Evolutionary conservation across 23 tunicate genomes (phyloP).

Genomic region (Diplosoma virens): DNA sequence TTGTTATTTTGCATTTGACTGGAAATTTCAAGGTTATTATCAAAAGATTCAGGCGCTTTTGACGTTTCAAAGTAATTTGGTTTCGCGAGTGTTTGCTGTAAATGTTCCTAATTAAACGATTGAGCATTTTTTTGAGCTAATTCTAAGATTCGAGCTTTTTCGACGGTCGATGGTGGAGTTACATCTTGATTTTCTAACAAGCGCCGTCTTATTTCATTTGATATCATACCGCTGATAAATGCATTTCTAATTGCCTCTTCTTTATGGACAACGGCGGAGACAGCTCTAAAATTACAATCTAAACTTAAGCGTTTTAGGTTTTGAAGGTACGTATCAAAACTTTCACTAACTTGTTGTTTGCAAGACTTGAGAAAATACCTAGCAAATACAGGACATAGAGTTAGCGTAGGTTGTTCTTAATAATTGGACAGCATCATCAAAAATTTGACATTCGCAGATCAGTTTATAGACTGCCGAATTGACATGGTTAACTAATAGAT

Average conservation of each 20-base stretch:
- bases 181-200: not conserved
- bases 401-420: not conserved
- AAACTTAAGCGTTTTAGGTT: not conserved
- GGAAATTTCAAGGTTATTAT: no score
- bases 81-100: no score
- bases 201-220: not conserved
- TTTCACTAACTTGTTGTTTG: not conserved
- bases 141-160: not conserved
- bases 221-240: not conserved
- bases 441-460: no score
- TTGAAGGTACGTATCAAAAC: not conserved
- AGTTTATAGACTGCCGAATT: not conserved
- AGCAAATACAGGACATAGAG: not conserved
- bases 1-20: no score
- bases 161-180: not conserved
- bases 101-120: not conserved
- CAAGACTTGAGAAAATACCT: not conserved
- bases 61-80: no score
- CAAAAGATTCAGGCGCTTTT: no score
- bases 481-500: not conserved
- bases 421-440: no score
- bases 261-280: not conserved
- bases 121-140: not conserved
- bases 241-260: conserved; percentile 15
- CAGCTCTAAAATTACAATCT: conserved; percentile 8